These are phyloP conservation scores for Chloroceryle aenea DNA, from an alignment of 2,113 vertebrate genomes.

Conservation along the genomic window DNA sequence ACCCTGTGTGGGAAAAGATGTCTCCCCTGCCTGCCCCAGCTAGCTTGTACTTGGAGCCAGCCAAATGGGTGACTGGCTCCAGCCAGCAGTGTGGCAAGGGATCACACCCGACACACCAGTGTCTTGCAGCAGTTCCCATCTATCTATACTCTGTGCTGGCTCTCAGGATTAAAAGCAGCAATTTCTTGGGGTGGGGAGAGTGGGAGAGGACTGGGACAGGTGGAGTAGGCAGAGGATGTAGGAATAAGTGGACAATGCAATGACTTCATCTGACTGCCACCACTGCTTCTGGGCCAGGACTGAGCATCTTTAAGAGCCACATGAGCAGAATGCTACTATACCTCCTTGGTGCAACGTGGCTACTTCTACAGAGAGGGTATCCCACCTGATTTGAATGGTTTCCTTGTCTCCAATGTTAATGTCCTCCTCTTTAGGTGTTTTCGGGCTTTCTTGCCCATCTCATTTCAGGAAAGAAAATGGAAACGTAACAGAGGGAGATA, in stretches of 20 bases:
- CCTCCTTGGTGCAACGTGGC: background rate
- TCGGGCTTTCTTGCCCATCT: background rate
- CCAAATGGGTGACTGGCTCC: background rate
- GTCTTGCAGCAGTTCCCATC: background rate
- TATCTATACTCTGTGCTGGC: background rate
- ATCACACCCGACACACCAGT: background rate
- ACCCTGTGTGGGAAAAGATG: background rate
- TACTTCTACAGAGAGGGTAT: rapidly evolving
- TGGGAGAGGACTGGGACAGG: too few relatives aligned
- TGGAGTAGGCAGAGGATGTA: background rate
- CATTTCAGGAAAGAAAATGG: background rate
- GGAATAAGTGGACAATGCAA: background rate
- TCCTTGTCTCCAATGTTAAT: background rate
- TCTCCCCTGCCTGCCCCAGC: background rate
- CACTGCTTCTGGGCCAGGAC: background rate
- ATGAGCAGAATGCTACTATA: background rate
- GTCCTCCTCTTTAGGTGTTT: background rate
- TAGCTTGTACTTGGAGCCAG: background rate
- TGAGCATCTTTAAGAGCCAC: background rate
- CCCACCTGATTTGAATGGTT: background rate
- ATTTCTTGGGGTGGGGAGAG: background rate
- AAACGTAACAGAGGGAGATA: background rate
- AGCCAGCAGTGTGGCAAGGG: background rate
- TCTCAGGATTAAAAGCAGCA: background rate
- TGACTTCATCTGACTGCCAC: background rate